Percentiles rank a stretch among this genome's conserved stretches.
Conservation (phyloP, 2,113 vertebrate species). For the Elachura formosa region DNA sequence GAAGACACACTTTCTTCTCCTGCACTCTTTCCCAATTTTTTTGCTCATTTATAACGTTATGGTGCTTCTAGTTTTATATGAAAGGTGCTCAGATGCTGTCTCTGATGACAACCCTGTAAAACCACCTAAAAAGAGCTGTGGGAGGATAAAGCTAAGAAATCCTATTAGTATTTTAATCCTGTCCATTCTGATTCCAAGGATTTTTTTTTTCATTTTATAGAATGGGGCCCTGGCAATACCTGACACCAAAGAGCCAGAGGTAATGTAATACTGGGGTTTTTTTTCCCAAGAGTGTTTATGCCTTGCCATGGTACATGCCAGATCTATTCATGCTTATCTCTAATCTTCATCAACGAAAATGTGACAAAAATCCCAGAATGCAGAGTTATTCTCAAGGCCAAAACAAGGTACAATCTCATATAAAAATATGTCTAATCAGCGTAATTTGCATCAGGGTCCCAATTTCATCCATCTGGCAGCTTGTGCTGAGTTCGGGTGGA, state of each 20-base stretch:
- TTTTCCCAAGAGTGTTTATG: not conserved
- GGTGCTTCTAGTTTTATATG: not conserved
- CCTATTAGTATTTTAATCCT: not conserved
- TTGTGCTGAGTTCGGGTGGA: not conserved
- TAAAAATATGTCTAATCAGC: not conserved
- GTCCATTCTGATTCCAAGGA: not conserved
- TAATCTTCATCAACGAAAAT: not conserved
- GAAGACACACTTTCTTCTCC: not conserved
- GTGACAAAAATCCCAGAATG: rapidly evolving
- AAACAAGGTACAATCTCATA: not conserved
- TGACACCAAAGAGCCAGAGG: not conserved
- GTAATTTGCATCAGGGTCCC: not conserved
- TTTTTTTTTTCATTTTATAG: not conserved
- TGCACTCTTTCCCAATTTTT: not conserved
- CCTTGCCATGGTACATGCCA: not conserved
- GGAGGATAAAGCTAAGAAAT: not conserved
- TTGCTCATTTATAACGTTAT: not conserved
- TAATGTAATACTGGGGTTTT: not conserved
- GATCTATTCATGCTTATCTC: not conserved
- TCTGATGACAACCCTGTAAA: not conserved
- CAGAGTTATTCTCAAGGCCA: not conserved
- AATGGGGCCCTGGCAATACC: not conserved
- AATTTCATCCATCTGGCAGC: not conserved
- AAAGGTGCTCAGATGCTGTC: not conserved
- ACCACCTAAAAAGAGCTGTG: not conserved